Conservation (phyloP, 2,888 invertebrate genomes). For the Idaea biselata region DNA sequence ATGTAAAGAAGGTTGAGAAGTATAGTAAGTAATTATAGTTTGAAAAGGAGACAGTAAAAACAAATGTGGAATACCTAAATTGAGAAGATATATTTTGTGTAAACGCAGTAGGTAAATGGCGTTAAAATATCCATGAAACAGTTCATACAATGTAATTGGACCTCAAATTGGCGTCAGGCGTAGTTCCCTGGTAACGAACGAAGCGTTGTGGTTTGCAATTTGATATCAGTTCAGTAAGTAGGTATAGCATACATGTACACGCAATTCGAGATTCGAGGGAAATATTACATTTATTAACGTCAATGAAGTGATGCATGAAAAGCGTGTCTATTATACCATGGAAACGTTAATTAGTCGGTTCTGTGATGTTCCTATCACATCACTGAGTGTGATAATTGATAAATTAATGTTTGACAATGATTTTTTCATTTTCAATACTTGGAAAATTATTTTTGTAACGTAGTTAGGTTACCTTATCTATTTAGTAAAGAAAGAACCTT, state of each 20-base stretch:
- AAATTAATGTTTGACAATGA: too few relatives aligned
- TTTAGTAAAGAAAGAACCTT: too few relatives aligned
- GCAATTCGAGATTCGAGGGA: slow-evolving; percentile 43
- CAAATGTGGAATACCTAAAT: not conserved
- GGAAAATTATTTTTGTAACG: too few relatives aligned
- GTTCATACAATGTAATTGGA: slow-evolving; percentile 9
- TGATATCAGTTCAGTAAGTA: slow-evolving; percentile 30
- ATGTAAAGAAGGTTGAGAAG: too few relatives aligned
- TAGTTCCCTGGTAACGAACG: slow-evolving; percentile 22
- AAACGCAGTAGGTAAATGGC: not conserved
- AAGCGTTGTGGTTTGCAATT: slow-evolving; percentile 31
- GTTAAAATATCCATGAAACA: slow-evolving; percentile 1
- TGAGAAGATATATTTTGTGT: not conserved
- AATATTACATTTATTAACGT: slow-evolving; percentile 18
- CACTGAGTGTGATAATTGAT: not conserved
- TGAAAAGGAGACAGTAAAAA: not conserved
- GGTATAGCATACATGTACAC: slow-evolving; percentile 16
- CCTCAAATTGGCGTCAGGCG: slow-evolving; percentile 5
- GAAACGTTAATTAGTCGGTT: not conserved
- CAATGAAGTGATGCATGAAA: not conserved
- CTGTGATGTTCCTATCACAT: not conserved
- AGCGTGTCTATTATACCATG: not conserved
- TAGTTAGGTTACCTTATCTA: too few relatives aligned
- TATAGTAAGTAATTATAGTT: not conserved
- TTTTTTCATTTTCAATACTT: too few relatives aligned